Evolutionary conservation across 2,888 invertebrate genomes (phyloP).

Genomic region (Eugnorisma glareosa): DNA sequence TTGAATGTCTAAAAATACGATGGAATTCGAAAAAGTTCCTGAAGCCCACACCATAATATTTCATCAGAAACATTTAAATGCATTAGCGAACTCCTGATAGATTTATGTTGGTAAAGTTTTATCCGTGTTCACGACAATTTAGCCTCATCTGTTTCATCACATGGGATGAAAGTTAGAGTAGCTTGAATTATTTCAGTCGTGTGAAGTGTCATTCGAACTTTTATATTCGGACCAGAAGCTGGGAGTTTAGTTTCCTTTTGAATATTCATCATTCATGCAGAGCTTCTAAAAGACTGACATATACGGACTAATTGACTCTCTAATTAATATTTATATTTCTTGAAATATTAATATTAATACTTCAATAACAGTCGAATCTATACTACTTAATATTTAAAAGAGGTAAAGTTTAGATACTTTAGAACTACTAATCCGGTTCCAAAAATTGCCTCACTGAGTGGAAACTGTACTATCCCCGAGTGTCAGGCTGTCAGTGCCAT

Average conservation of each 20-base stretch:
- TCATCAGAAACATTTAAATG: conserved; percentile 32
- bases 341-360: too few species aligned
- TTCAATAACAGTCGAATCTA: neutral
- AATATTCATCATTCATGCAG: neutral
- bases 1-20: conserved; percentile 49
- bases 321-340: conserved; percentile 5
- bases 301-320: neutral
- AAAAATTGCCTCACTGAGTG: neutral
- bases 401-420: neutral
- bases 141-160: conserved; percentile 7
- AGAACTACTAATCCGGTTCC: neutral
- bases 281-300: neutral
- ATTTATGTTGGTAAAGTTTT: conserved; percentile 48
- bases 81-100: conserved; percentile 47
- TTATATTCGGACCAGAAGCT: conserved; percentile 1
- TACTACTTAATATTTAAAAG: neutral
- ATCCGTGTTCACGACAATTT: conserved; percentile 25
- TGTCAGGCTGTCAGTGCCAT: too few species aligned
- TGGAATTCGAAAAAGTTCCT: conserved; percentile 28
- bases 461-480: neutral
- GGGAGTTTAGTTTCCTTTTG: neutral
- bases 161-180: conserved; percentile 24
- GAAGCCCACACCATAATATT: conserved; percentile 26
- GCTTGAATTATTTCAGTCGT: conserved; percentile 1
- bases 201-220: conserved; percentile 19